A percentile compares a stretch with the other conserved stretches of the same genome.
Conservation (phyloP, 2,113 vertebrate genomes). For the Dicerorhinus sumatrensis region DNA sequence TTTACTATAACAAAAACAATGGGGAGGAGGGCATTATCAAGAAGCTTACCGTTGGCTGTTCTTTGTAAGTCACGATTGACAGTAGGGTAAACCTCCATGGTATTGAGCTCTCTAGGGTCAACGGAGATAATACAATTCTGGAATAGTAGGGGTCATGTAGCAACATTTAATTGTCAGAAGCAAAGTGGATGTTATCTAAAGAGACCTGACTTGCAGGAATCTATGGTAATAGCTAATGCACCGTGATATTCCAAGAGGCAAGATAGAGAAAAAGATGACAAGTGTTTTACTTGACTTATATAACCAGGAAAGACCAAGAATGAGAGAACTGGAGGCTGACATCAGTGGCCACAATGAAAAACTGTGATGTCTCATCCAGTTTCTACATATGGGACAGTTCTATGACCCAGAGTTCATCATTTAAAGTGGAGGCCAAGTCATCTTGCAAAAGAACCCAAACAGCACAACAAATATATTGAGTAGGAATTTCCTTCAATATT, state of each 20-base stretch:
- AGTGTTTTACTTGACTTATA: not conserved
- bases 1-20: not conserved
- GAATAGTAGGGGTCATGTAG: not conserved
- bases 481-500: not conserved
- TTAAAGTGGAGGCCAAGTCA: not conserved
- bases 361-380: not conserved
- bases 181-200: not conserved
- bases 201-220: not conserved
- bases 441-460: not conserved
- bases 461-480: not conserved
- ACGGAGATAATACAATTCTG: not conserved
- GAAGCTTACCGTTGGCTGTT: not conserved
- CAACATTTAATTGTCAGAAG: not conserved
- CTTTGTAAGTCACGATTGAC: not conserved
- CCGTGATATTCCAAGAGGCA: not conserved
- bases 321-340: not conserved
- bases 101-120: not conserved
- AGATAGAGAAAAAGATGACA: not conserved
- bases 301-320: not conserved
- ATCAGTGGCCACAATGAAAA: not conserved
- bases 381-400: not conserved
- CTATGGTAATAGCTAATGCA: not conserved
- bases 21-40: not conserved
- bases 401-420: not conserved
- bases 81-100: not conserved